A percentile compares a stretch with the other conserved stretches of the same genome.
These are phyloP conservation scores for Opisthograptis luteolata DNA, from an alignment of 2,888 invertebrate genomes.

Conservation along the genomic window DNA sequence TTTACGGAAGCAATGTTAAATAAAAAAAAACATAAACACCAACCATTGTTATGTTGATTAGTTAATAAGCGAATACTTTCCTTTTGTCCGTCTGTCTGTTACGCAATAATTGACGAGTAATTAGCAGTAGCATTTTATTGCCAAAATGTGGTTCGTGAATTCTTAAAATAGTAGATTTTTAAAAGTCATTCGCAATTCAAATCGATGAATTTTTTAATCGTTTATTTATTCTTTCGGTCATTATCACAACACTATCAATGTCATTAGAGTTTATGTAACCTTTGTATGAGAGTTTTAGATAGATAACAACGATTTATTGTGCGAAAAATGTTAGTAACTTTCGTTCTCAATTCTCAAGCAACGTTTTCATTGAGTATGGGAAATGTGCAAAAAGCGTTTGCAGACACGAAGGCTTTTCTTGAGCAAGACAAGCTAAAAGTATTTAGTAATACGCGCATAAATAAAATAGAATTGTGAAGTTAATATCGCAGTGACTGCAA, in stretches of 20 bases:
- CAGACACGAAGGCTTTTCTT: conserved; percentile 44
- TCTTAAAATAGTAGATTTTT: background rate
- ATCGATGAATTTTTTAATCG: conserved; percentile 7
- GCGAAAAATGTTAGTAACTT: conserved; percentile 47
- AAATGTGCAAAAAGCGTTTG: conserved; percentile 41
- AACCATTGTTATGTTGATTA: conserved; percentile 33
- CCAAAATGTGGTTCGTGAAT: background rate
- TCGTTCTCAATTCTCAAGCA: conserved; percentile 49
- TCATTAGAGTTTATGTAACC: background rate
- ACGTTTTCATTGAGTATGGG: conserved; percentile 49
- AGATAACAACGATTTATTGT: conserved; percentile 17
- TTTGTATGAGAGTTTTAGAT: background rate
- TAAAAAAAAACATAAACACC: conserved; percentile 30
- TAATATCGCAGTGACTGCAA: conserved; percentile 48
- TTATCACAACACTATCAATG: conserved; percentile 11
- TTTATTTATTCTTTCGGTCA: conserved; percentile 3
- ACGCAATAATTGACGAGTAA: conserved; percentile 30
- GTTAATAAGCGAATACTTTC: conserved; percentile 33
- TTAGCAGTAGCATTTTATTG: conserved; percentile 16
- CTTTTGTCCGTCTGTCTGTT: conserved; percentile 30
- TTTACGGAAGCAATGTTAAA: conserved; percentile 21
- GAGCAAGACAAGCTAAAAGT: conserved; percentile 41
- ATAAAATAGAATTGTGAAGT: conserved; percentile 34
- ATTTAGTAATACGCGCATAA: conserved; percentile 46
- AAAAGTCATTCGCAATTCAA: background rate